Base-by-base conservation (phyloP, 2,113 vertebrate genomes). In the Phycodurus eques region DNA sequence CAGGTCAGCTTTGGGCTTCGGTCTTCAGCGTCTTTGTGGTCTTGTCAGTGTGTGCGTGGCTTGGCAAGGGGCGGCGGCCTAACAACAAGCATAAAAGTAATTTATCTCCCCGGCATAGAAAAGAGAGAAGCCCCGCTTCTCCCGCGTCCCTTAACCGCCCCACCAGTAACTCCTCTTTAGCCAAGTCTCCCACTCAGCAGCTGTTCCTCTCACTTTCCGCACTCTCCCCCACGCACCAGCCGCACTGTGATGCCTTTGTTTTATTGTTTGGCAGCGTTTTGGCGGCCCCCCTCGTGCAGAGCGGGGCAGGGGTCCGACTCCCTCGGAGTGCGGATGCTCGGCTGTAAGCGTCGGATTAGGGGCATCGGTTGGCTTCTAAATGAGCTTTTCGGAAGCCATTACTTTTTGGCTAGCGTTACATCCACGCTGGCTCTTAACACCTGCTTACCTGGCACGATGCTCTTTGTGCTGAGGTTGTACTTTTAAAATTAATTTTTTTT, bases 191-290 rank as follows among this genome's bases (percentile, higher is more conserved):
- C 85, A 88, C 83, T 82, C 87, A 81, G 87, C 90, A 91, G 89
- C 91, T 92, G 90, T 90, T 90, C 80, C 86, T 89, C 88, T 90
- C 80, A 85, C 87, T 90, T 86, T 88, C 80, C 62, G 19, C 59
- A 72, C 73, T 75, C 77, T 63, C 59, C 63, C 71, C 61, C 75
- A 51, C 13, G 14, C 22, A 19, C 27, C 22, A 8, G 76, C 74
- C 70, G 54, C 72, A 80, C 51, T 75, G 33, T 77, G 77, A 82
- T 80, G 83, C 67, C 82, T 91, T 90, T 91, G 86, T 90, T 89
- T 90, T 76, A 87, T 90, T 84, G 80, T 81, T 74, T 80, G 27
- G 62, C 73, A 71, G 69, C 71, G 17, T 89, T 85, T 79, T 56
- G 20, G n/a, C 20, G 75, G 76, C 79, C 80, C 56, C 59, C 84